Percentiles rank a stretch among this genome's conserved stretches.
Conservation (phyloP, 30 jellyfish, hydroid and myxozoan genomes). For the Hydractinia symbiolongicarpus region DNA sequence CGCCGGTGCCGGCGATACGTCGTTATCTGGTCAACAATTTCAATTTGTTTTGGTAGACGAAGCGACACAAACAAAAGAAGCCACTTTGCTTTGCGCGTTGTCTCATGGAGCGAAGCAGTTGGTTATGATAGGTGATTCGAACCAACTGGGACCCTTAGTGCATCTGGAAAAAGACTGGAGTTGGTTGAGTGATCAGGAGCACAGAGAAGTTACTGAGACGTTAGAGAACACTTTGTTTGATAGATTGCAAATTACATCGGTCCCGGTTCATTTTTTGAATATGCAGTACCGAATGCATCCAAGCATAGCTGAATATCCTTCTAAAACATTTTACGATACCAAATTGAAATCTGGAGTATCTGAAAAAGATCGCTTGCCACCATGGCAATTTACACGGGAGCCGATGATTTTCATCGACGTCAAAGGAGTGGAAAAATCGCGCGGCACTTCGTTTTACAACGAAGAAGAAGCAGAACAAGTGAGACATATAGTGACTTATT, state of each 20-base stretch:
- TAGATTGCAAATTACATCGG: not conserved
- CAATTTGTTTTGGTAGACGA: constrained; percentile 27
- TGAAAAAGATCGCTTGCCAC: constrained; percentile 4
- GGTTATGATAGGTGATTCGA: constrained; percentile 38
- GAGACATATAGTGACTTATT: not conserved
- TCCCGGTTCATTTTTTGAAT: constrained; percentile 2
- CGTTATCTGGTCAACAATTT: not conserved
- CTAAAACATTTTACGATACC: constrained; percentile 24
- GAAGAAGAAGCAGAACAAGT: constrained; percentile 12
- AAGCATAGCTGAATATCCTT: constrained; percentile 14
- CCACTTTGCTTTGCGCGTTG: constrained; percentile 18
- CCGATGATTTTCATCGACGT: constrained; percentile 19
- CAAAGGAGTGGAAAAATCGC: constrained; percentile 17
- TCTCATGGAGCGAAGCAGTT: constrained; percentile 25
- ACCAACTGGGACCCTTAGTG: constrained; percentile 26
- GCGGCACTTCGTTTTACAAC: constrained; percentile 20
- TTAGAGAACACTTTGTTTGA: constrained; percentile 20
- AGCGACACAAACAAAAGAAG: constrained; percentile 35
- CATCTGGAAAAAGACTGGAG: constrained; percentile 16
- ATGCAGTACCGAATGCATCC: constrained; percentile 42
- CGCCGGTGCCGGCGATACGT: constrained; percentile 33
- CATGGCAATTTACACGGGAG: constrained; percentile 12
- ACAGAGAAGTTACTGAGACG: not conserved
- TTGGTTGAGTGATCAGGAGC: constrained; percentile 24
- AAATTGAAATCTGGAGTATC: constrained; percentile 9